Conservation (phyloP, 1,140 invertebrate genomes). For the Caenorhabditis latens region DNA sequence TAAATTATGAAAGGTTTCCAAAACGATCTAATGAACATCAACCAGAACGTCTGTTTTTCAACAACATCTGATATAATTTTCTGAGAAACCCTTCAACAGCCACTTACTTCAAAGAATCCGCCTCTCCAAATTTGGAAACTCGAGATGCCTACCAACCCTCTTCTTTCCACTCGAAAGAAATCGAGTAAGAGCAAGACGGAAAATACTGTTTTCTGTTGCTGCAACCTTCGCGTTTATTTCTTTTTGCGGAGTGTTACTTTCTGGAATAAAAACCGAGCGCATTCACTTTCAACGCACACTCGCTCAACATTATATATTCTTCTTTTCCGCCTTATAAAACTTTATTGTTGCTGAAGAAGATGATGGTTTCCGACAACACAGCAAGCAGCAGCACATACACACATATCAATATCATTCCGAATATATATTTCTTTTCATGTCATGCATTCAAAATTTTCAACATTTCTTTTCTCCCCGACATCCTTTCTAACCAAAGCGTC, state of each 20-base stretch:
- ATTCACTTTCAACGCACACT: neutral
- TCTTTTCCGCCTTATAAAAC: slow-evolving; percentile 50
- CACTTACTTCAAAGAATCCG: neutral
- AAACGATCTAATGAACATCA: too few relatives aligned
- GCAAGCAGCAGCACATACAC: slow-evolving; percentile 17
- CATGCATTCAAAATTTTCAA: slow-evolving; percentile 55
- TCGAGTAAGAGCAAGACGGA: neutral
- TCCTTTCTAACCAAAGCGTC: slow-evolving; percentile 50
- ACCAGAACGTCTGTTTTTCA: too few relatives aligned
- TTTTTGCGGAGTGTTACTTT: neutral
- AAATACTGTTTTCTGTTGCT: too few relatives aligned
- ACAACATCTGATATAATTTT: neutral
- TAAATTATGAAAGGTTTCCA: too few relatives aligned
- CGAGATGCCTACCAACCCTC: neutral
- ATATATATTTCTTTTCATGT: slow-evolving; percentile 54
- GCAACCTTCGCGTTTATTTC: too few relatives aligned
- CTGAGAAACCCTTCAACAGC: neutral
- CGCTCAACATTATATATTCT: slow-evolving; percentile 50
- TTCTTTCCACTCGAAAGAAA: neutral
- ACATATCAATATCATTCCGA: slow-evolving; percentile 54
- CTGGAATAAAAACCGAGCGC: neutral
- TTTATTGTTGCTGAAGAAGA: slow-evolving; percentile 52
- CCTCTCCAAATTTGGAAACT: slow-evolving; percentile 1
- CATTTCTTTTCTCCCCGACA: slow-evolving; percentile 30
- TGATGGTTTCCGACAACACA: slow-evolving; percentile 56